Percentiles rank a stretch among this genome's conserved stretches.
phyloP scores from a whole-genome alignment of 2,113 vertebrate genomes.

The Hippocampus zosterae region DNA sequence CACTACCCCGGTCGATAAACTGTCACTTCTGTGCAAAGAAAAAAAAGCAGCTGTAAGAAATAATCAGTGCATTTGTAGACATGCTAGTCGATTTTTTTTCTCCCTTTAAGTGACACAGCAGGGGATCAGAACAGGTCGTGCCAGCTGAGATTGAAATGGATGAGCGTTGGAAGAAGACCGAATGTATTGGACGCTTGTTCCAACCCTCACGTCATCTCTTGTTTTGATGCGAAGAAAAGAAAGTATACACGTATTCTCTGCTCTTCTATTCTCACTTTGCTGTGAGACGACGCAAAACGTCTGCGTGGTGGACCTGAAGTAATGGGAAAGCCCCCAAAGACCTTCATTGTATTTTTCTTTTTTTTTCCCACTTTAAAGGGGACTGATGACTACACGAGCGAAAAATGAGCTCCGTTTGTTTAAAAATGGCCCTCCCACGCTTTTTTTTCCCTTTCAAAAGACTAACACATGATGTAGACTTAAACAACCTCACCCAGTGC shows the following conservation, averaged over 20 bases:
- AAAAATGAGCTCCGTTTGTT: neutral
- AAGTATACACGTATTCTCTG: no score
- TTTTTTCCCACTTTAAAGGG: neutral
- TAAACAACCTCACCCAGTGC: neutral
- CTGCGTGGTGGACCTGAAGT: no score
- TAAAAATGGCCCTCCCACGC: neutral
- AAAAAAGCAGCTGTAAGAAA: neutral
- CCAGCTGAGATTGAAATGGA: neutral
- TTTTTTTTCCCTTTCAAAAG: neutral
- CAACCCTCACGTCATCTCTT: no score
- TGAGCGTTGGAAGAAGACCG: no score
- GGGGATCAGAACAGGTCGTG: conserved; percentile 4
- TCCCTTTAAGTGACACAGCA: neutral
- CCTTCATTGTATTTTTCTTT: neutral
- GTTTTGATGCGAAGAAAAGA: no score
- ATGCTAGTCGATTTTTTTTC: neutral
- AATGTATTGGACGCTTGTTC: no score
- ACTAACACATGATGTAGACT: neutral
- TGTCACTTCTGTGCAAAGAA: no score
- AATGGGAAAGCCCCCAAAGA: no score
- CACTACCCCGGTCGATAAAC: neutral
- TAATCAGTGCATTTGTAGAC: neutral
- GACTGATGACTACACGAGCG: neutral
- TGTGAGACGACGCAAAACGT: no score
- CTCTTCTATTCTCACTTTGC: no score